A percentile compares a stretch with the other conserved stretches of the same genome.
phyloP scores from a whole-genome alignment of 1,140 invertebrate species.

The Phthorimaea operculella region DNA sequence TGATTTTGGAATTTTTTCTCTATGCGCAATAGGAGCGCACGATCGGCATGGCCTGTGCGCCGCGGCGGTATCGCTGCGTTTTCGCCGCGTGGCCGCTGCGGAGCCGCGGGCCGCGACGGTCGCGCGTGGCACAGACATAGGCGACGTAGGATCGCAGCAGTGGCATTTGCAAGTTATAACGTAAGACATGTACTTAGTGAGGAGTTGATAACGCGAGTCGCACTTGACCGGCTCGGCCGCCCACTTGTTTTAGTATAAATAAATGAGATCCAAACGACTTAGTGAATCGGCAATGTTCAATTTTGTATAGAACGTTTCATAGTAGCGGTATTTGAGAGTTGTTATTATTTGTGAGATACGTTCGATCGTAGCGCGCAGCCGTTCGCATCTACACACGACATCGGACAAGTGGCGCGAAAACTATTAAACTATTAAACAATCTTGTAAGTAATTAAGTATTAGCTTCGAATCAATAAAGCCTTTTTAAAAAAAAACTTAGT shows the following conservation, averaged over 20 bases:
- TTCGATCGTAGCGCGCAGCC: constrained; percentile 18
- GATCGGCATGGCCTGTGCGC: constrained; percentile 8
- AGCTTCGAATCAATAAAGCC: constrained; percentile 66
- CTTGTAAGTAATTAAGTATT: constrained; percentile 67
- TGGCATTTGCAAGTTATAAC: constrained; percentile 63
- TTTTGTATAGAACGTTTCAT: constrained; percentile 67
- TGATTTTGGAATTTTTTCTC: constrained; percentile 62
- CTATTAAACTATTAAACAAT: constrained; percentile 59
- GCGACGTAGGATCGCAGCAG: constrained; percentile 60
- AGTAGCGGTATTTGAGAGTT: constrained; percentile 63
- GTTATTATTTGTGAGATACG: constrained; percentile 52
- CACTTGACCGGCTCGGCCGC: constrained; percentile 44
- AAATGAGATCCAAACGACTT: constrained; percentile 51
- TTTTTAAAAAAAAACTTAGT: constrained; percentile 61
- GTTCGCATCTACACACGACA: constrained; percentile 2
- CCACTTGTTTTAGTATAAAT: constrained; percentile 59
- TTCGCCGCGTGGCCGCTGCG: background rate
- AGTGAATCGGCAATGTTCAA: constrained; percentile 65
- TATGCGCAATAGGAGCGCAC: constrained; percentile 55
- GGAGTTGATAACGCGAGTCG: constrained; percentile 35
- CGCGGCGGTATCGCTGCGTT: constrained; percentile 3
- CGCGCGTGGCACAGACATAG: constrained; percentile 34
- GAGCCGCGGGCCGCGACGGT: constrained; percentile 1
- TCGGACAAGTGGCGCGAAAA: constrained; percentile 31
- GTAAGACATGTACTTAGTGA: constrained; percentile 61